Base-by-base conservation (phyloP, 1,140 invertebrate genomes). In the Brachystomella parvula region DNA sequence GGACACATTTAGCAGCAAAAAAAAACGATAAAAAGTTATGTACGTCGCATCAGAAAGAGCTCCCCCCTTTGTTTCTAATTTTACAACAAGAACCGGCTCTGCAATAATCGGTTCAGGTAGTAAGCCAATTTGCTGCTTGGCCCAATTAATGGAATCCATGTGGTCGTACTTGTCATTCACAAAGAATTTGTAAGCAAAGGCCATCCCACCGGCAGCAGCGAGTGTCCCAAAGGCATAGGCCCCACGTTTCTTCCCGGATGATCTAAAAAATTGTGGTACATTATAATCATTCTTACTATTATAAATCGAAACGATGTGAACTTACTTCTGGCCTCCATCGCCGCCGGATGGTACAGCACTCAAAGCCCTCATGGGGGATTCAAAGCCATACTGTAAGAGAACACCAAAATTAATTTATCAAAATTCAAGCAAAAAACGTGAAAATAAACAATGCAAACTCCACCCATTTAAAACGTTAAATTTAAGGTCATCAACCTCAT, bases 201-300 rank as follows among this genome's bases (percentile, higher is more conserved):
- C 64, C 1, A 61, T 2, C 1, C 57, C 64, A 57, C 58, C 47
- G 9, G 49, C 57, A 12, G 64, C 44, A 44, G 53, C 44, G 15
- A 33, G 35, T 61, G 47, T 30, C 28, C 29, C 59, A 66, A 66
- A n/a, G 12, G 58, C 59, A 6, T 26, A 19, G 2, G 53, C 35
- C 24, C 64, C n/a, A 2, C 59, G 33, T 26, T 53, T 53, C 49
- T 53, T 53, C 24, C 49, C 49, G 24, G 64, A 32, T 21, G 64
- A 61, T 44, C 64, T 66, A 44, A 19, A 53, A 53, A 21, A 44
- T 44, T 9, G 9, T 9, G 39, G 39, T 44, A 12, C 9, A 9
- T 12, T 44, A 44, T 44, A 44, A 44, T n/a, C 39, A 44, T 12
- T 44, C n/a, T 9, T 44, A 12, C 39, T 9, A 9, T 44, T 44